Conservation (phyloP, 2,113 vertebrate genomes). For the Percina caprodes region DNA sequence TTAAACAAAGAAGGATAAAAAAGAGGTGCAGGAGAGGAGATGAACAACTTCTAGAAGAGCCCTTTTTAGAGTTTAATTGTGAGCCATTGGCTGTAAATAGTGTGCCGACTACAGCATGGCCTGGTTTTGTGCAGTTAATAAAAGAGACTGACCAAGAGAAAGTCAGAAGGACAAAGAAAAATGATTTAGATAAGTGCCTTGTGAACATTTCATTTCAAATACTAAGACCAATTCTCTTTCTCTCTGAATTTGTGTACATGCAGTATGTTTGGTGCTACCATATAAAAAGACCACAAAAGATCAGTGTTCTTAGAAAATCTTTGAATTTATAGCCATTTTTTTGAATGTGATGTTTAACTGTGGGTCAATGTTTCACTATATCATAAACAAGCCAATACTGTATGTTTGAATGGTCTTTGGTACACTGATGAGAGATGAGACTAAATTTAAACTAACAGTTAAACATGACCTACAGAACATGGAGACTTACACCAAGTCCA, state of each 20-base stretch:
- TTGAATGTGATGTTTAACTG: conserved; percentile 62
- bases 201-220: conserved; percentile 89
- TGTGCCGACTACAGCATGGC: conserved; percentile 61
- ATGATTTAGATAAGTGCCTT: conserved; percentile 93
- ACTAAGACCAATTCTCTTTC: conserved; percentile 86
- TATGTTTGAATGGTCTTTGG: conserved; percentile 47
- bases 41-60: conserved; percentile 79
- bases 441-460: background rate
- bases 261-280: conserved; percentile 88
- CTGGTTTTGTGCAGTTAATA: conserved; percentile 63
- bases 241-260: conserved; percentile 89
- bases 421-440: conserved; percentile 9
- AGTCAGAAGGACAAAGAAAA: conserved; percentile 54
- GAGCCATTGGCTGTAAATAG: conserved; percentile 59
- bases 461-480: background rate
- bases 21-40: conserved; percentile 34
- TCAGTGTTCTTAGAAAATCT: conserved; percentile 50
- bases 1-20: conserved; percentile 28
- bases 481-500: background rate
- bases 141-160: conserved; percentile 67
- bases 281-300: conserved; percentile 50
- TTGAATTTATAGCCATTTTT: conserved; percentile 62
- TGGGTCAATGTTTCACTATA: conserved; percentile 56
- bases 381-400: conserved; percentile 24
- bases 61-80: conserved; percentile 82